Base-by-base conservation (phyloP, 1,140 invertebrate genomes). In the Coboldia fuscipes region DNA sequence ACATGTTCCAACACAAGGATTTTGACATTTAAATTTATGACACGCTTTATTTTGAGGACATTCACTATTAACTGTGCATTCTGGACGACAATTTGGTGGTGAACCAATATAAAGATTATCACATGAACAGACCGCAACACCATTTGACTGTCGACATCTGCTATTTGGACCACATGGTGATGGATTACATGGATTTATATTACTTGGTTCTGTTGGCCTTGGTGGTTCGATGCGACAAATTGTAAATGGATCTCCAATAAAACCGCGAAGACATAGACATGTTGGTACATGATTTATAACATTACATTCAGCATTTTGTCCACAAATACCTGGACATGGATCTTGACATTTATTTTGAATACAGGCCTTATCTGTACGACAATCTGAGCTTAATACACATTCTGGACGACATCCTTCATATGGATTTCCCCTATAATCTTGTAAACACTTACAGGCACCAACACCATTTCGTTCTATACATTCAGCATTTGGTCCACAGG, bases 151-250 rank as follows among this genome's bases (percentile, higher is more conserved):
- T 61, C 75, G 70, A 50, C 79, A 83, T 26, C 77, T 62, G 1
- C 78, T 80, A 55, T 80, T 77, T 6, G 74, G 67, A 24, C 77
- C 78, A 58, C 78, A 83, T 15, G 76, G 75, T 32, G 72, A 75
- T 21, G 75, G 73, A 24, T 62, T 47, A 48, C 80, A 84, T n/a
- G 75, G 72, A 52, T 73, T 65, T 42, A 44, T 54, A 15, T n/a
- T 66, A 41, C 72, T 68, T 6, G 68, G 63, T 28, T 71, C 70
- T 46, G 71, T 74, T 20, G 70, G 69, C 36, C 5, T 5, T 72
- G 0, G 60, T 44, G 6, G 18, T 17, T 27, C 14, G 24, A 31
- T 37, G 56, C 45, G 55, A 41, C 60, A 66, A 36, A 51, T 50
- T 35, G 50, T 56, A 46, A 72, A 72, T 29, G 72, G 71, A 61